A percentile compares a stretch with the other conserved stretches of the same genome.
These are phyloP conservation scores for Corythornis vintsioides DNA, from an alignment of 2,113 vertebrate species.

Conservation along the genomic window DNA sequence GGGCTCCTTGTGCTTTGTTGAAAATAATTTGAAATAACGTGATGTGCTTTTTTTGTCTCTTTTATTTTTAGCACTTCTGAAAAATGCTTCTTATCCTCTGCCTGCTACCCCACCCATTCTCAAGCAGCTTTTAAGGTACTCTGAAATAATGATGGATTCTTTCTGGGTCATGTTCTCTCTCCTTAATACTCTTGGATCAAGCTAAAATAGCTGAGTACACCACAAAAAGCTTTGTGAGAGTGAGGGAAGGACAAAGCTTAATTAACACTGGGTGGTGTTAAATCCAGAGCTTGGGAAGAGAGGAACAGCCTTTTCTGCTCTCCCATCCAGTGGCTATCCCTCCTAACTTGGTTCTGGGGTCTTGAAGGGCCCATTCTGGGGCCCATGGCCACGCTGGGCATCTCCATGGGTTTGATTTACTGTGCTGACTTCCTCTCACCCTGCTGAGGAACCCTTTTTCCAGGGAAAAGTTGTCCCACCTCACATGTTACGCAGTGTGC, in stretches of 20 bases:
- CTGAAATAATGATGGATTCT: background rate
- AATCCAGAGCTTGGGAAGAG: background rate
- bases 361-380: background rate
- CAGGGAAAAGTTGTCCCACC: background rate
- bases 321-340: background rate
- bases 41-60: background rate
- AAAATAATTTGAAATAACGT: background rate
- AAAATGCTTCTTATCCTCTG: background rate
- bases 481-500: background rate
- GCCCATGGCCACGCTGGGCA: too few relatives aligned
- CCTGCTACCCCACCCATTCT: background rate
- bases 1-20: background rate
- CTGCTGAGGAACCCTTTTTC: background rate
- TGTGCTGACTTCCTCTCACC: background rate
- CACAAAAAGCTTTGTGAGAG: background rate
- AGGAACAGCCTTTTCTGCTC: background rate
- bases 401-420: background rate
- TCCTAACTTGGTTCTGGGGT: background rate
- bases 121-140: background rate
- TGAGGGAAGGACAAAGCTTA: background rate
- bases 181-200: background rate
- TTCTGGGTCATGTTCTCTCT: background rate
- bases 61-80: background rate
- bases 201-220: background rate
- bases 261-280: background rate